phyloP scores from a whole-genome alignment of 2,888 invertebrate species.

The Dryadula phaetusa region DNA sequence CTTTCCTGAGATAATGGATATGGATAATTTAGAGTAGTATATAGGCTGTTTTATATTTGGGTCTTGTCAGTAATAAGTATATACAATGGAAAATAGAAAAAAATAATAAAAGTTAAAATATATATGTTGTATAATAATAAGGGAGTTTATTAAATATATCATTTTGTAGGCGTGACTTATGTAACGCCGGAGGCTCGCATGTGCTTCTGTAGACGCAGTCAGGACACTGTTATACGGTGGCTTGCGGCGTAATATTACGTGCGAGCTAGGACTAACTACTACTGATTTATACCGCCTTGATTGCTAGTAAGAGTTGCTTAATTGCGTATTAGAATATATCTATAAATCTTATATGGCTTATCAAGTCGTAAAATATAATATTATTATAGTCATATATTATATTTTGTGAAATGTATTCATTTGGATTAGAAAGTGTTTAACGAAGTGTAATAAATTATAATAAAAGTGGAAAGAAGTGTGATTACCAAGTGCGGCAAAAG shows the following conservation, averaged over 20 bases:
- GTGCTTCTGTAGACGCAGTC: constrained; percentile 38
- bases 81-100: no score
- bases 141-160: constrained; percentile 39
- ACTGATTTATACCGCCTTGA: constrained; percentile 27
- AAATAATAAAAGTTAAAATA: background rate
- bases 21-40: no score
- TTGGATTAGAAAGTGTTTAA: background rate
- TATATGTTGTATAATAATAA: background rate
- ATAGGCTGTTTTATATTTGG: no score
- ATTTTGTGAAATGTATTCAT: background rate
- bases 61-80: no score
- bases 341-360: constrained; percentile 8
- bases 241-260: constrained; percentile 28
- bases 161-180: constrained; percentile 41
- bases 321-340: constrained; percentile 14
- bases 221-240: constrained; percentile 33
- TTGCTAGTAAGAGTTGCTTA: constrained; percentile 23
- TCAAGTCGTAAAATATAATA: background rate
- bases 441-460: no score
- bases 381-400: background rate
- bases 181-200: constrained; percentile 42
- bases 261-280: constrained; percentile 18
- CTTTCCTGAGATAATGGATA: no score
- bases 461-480: no score
- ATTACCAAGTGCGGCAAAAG: no score